These are phyloP conservation scores for Tricholaema leucomelas DNA, from an alignment of 2,113 vertebrate species.

Conservation along the genomic window DNA sequence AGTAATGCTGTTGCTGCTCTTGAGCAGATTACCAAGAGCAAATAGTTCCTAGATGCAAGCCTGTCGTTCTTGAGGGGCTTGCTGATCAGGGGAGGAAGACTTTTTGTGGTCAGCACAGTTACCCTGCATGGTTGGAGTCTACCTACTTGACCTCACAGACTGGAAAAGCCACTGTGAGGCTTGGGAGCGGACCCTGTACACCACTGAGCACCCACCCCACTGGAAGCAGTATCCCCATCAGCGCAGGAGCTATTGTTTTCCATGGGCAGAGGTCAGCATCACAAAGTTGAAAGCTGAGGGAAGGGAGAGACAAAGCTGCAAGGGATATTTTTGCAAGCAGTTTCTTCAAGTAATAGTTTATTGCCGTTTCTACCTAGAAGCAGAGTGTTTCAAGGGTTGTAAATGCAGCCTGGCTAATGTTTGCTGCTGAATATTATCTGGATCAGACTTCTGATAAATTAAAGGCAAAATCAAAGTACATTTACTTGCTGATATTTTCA, in stretches of 20 bases:
- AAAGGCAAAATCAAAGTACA: not conserved
- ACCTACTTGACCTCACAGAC: constrained; percentile 1
- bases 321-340: not conserved
- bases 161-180: not conserved
- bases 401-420: not conserved
- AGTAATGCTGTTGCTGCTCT: not conserved
- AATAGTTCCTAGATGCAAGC: not conserved
- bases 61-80: not conserved
- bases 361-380: not conserved
- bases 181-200: not conserved
- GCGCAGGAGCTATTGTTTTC: not conserved
- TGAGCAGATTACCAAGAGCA: not conserved
- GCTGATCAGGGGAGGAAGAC: not conserved
- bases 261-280: not conserved
- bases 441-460: not conserved
- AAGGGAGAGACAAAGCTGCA: not conserved
- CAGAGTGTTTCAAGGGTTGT: not conserved
- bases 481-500: constrained; percentile 8
- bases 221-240: not conserved
- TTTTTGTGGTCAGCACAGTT: not conserved
- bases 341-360: constrained; percentile 1
- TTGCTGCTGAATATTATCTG: not conserved
- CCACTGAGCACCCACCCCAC: rapidly evolving
- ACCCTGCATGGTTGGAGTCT: not conserved
- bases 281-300: not conserved